These are phyloP conservation scores for Conus ventricosus DNA, from an alignment of 1,140 invertebrate species.

Conservation along the genomic window DNA sequence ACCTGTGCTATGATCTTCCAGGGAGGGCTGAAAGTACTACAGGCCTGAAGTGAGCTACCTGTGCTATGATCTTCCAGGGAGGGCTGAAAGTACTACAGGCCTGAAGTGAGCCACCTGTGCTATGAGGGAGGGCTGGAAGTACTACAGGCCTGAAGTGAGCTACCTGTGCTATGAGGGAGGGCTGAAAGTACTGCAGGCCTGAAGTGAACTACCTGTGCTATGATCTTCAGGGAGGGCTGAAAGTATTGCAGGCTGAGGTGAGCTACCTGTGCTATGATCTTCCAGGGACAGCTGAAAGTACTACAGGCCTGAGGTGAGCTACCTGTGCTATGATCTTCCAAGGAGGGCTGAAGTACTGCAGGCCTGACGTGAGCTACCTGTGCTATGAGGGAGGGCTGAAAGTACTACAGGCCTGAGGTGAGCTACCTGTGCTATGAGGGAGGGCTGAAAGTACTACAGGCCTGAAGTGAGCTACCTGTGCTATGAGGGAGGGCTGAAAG, in stretches of 20 bases:
- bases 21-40: constrained; percentile 72
- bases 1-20: constrained; percentile 73
- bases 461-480: constrained; percentile 58
- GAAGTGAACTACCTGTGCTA: constrained; percentile 62
- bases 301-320: constrained; percentile 47
- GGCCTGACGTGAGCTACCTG: constrained; percentile 56
- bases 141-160: constrained; percentile 53
- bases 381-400: constrained; percentile 71
- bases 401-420: constrained; percentile 72
- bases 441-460: constrained; percentile 32
- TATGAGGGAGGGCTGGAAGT: constrained; percentile 72
- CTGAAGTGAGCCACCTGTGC: constrained; percentile 59
- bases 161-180: constrained; percentile 43
- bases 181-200: constrained; percentile 66
- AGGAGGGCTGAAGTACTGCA: constrained; percentile 71
- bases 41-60: no score
- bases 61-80: constrained; percentile 38
- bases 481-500: constrained; percentile 71
- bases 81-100: constrained; percentile 33
- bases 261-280: constrained; percentile 40
- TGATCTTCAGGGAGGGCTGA: constrained; percentile 72
- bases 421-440: constrained; percentile 42
- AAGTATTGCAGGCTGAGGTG: constrained; percentile 64
- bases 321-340: constrained; percentile 71
- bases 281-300: constrained; percentile 66